These are phyloP conservation scores for Thamnophis elegans DNA, from an alignment of 2,797 vertebrate species.

Conservation along the genomic window DNA sequence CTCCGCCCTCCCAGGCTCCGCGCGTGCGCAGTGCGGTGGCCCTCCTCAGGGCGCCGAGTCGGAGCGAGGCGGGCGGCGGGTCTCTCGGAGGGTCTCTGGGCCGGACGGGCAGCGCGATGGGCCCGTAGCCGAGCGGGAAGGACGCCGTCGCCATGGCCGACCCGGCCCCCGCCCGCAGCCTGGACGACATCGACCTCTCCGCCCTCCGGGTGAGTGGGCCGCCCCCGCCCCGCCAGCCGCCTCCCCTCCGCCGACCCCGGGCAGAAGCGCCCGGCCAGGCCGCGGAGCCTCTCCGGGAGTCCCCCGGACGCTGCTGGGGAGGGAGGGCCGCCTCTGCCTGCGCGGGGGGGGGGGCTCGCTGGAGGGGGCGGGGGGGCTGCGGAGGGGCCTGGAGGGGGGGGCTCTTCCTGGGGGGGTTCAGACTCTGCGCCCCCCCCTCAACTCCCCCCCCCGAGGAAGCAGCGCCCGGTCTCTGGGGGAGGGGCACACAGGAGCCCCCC, in stretches of 20 bases:
- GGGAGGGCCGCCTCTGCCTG: neutral
- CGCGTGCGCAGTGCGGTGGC: slow-evolving; percentile 11
- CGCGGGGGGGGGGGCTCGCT: neutral
- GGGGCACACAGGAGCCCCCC: slow-evolving; percentile 10
- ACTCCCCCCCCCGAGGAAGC: too few species aligned
- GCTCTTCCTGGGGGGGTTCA: neutral
- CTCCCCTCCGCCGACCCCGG: neutral
- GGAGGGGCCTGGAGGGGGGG: neutral
- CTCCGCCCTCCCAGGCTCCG: neutral
- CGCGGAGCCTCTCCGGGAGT: neutral
- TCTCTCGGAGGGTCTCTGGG: neutral
- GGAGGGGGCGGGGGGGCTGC: neutral
- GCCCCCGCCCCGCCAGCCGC: too few species aligned
- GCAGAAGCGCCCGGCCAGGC: neutral
- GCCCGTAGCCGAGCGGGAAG: neutral
- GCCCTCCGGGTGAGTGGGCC: slow-evolving; percentile 86
- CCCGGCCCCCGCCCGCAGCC: slow-evolving; percentile 92
- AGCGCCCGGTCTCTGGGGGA: slow-evolving; percentile 9
- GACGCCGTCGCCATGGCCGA: slow-evolving; percentile 78
- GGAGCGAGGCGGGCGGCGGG: neutral
- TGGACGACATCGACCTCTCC: slow-evolving; percentile 95
- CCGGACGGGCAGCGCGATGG: neutral
- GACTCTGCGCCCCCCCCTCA: too few species aligned
- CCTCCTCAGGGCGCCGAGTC: neutral
- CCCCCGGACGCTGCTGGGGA: neutral